Conservation (phyloP, 37 sponge, comb jelly and placozoan species). For the Agelas oroides region DNA sequence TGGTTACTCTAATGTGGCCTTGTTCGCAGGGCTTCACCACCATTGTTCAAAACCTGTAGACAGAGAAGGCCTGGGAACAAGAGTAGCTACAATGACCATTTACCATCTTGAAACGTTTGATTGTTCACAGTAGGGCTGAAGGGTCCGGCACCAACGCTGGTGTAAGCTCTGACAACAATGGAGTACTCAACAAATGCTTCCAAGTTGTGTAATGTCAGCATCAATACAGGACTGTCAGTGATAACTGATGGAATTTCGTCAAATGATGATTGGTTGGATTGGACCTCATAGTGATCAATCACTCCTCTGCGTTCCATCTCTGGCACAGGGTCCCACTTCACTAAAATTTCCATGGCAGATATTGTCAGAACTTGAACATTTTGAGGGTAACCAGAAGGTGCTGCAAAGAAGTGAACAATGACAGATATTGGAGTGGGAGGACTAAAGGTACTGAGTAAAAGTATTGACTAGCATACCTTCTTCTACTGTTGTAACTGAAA, state of each 20-base stretch:
- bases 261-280: neutral
- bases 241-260: neutral
- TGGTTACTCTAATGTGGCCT: too few relatives aligned
- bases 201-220: neutral
- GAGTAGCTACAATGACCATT: too few relatives aligned
- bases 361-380: conserved; percentile 2
- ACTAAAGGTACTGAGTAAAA: too few relatives aligned
- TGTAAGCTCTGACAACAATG: conserved; percentile 3
- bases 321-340: conserved; percentile 22
- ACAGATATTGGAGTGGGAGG: too few relatives aligned
- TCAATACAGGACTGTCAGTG: neutral
- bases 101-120: conserved; percentile 6
- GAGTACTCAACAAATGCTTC: conserved; percentile 20
- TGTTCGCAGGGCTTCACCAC: too few relatives aligned
- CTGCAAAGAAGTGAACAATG: neutral
- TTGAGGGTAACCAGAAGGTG: conserved; percentile 7
- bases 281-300: conserved; percentile 26
- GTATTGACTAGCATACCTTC: too few relatives aligned
- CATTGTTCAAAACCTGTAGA: too few relatives aligned
- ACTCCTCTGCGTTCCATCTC: conserved; percentile 37
- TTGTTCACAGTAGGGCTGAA: neutral
- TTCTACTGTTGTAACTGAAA: conserved; percentile 37
- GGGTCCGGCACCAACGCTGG: conserved; percentile 29
- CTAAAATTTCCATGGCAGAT: neutral
- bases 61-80: too few relatives aligned